These are phyloP conservation scores for Seladonia tumulorum DNA, from an alignment of 2,888 invertebrate species.

Conservation along the genomic window DNA sequence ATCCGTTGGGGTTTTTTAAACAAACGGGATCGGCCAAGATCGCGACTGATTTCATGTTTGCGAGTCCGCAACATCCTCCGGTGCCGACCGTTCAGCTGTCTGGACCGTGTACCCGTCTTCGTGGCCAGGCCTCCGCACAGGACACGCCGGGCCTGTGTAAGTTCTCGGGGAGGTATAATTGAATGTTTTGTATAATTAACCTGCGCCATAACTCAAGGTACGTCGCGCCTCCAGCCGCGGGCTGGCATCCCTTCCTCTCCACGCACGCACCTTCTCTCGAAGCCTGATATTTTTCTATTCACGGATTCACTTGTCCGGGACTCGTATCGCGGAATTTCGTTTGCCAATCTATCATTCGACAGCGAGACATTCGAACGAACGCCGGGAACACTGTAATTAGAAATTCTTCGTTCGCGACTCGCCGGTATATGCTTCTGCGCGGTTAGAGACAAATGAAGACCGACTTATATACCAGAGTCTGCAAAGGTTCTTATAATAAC, in stretches of 20 bases:
- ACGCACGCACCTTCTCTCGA: constrained; percentile 54
- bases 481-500: no score
- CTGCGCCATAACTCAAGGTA: constrained; percentile 84
- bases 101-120: constrained; percentile 40
- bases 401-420: not conserved
- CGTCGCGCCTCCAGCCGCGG: constrained; percentile 84
- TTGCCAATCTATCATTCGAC: constrained; percentile 34
- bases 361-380: constrained; percentile 35
- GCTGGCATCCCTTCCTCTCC: constrained; percentile 76
- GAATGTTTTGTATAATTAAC: constrained; percentile 85
- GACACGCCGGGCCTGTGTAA: constrained; percentile 53
- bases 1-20: constrained; percentile 8
- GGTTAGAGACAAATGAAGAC: no score
- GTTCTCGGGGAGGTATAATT: constrained; percentile 82
- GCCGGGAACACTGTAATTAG: constrained; percentile 38
- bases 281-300: constrained; percentile 77
- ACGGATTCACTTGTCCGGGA: constrained; percentile 70
- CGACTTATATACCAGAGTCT: not conserved
- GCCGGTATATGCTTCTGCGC: no score
- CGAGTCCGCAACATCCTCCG: constrained; percentile 48
- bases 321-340: constrained; percentile 45
- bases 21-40: constrained; percentile 58
- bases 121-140: constrained; percentile 40
- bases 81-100: constrained; percentile 36
- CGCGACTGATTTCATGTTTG: constrained; percentile 56